A percentile compares a stretch with the other conserved stretches of the same genome.
These are phyloP conservation scores for Nomia melanderi DNA, from an alignment of 1,140 invertebrate genomes.

Conservation along the genomic window DNA sequence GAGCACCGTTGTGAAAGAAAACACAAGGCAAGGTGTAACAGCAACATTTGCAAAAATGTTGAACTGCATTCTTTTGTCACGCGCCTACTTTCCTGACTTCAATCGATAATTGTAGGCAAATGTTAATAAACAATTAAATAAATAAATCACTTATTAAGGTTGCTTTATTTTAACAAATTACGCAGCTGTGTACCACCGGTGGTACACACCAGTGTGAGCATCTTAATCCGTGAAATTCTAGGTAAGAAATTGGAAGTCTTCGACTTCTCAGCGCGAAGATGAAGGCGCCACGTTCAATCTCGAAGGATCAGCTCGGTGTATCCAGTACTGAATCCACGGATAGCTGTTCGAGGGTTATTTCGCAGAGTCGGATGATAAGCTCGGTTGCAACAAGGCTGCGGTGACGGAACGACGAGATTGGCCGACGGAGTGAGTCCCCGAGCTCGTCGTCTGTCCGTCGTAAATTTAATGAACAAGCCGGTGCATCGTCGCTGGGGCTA, in stretches of 20 bases:
- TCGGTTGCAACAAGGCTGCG: background rate
- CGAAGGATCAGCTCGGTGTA: background rate
- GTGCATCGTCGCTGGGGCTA: slow-evolving; percentile 29
- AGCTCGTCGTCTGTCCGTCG: slow-evolving; percentile 18
- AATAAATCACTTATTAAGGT: no score
- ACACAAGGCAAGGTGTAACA: no score
- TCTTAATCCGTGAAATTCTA: no score
- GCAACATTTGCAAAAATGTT: no score
- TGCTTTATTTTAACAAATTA: no score
- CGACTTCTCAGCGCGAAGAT: background rate
- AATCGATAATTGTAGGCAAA: no score
- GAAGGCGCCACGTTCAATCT: background rate
- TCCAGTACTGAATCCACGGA: slow-evolving; percentile 9
- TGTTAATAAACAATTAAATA: no score
- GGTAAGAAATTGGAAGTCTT: background rate
- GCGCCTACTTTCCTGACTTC: no score
- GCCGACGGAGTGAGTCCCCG: slow-evolving; percentile 9
- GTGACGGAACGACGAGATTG: background rate
- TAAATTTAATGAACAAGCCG: slow-evolving; percentile 31
- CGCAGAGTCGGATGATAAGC: slow-evolving; percentile 11
- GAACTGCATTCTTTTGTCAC: no score
- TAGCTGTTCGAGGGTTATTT: background rate
- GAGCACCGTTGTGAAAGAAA: no score
- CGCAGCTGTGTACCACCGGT: no score
- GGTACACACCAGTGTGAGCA: no score